phyloP scores from a whole-genome alignment of 2,888 invertebrate genomes.

The Papilio protenor region DNA sequence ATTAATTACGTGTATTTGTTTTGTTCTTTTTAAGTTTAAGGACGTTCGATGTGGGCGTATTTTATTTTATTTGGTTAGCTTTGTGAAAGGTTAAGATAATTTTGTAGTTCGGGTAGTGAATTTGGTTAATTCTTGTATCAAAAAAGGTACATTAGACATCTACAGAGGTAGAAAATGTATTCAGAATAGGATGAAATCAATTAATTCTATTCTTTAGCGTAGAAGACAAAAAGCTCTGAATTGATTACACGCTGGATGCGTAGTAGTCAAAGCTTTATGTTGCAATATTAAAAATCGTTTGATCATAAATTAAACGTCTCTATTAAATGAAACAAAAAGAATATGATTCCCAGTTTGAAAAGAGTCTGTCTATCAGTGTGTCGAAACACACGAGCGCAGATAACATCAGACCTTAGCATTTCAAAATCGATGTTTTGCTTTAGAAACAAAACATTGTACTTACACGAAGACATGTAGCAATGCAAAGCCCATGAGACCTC shows the following conservation, averaged over 20 bases:
- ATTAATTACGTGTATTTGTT: not conserved
- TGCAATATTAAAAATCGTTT: conserved; percentile 29
- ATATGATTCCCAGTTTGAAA: conserved; percentile 35
- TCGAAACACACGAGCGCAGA: conserved; percentile 36
- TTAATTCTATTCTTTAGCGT: not conserved
- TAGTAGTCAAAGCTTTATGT: not conserved
- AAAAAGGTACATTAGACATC: not conserved
- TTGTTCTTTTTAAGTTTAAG: not conserved
- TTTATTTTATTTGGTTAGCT: not conserved
- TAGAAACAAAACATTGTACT: conserved; percentile 47
- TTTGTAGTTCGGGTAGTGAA: not conserved
- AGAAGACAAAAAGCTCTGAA: not conserved
- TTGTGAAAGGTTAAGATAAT: not conserved
- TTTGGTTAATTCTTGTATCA: not conserved
- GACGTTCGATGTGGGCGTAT: not conserved
- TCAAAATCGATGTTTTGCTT: conserved; percentile 42
- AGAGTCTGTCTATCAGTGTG: conserved; percentile 36
- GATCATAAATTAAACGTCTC: conserved; percentile 37
- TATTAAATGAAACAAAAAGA: conserved; percentile 34
- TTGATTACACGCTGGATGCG: not conserved
- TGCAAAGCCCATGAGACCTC: conserved; percentile 56
- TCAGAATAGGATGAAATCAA: not conserved
- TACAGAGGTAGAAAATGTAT: not conserved
- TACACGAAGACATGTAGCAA: conserved; percentile 50
- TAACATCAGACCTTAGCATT: conserved; percentile 45